Conservation (phyloP, 1,140 invertebrate species). For the Stenopsyche tienmushanensis region DNA sequence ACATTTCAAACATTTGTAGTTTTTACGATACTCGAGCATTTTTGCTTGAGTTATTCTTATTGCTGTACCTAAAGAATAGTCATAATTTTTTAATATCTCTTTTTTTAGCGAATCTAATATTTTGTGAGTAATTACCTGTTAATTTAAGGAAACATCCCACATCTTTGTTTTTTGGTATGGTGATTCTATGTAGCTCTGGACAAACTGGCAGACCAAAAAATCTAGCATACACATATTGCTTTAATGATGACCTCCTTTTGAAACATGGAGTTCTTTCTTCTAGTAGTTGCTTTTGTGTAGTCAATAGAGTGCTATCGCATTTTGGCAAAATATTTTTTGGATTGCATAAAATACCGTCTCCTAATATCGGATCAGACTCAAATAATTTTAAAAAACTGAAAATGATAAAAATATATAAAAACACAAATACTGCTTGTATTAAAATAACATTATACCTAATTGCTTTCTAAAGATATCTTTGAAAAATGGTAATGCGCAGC, state of each 20-base stretch:
- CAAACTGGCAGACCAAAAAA: slow-evolving; percentile 60
- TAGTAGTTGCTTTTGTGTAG: slow-evolving; percentile 61
- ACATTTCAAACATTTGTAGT: slow-evolving; percentile 78
- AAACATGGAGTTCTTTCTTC: slow-evolving; percentile 48
- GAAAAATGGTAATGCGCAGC: background rate
- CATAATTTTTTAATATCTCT: slow-evolving; percentile 3
- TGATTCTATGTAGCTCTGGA: slow-evolving; percentile 59
- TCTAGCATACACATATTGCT: slow-evolving; percentile 67
- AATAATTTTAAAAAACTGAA: slow-evolving; percentile 53
- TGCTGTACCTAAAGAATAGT: slow-evolving; percentile 65
- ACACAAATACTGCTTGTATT: too few species aligned
- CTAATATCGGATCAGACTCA: slow-evolving; percentile 52
- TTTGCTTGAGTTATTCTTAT: slow-evolving; percentile 73
- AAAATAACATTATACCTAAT: background rate
- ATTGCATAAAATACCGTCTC: slow-evolving; percentile 51
- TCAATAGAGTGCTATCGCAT: slow-evolving; percentile 63
- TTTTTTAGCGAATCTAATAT: too few species aligned
- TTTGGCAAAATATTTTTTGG: slow-evolving; percentile 52
- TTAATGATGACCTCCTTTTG: slow-evolving; percentile 52
- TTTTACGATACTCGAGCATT: slow-evolving; percentile 73
- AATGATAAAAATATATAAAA: slow-evolving; percentile 10
- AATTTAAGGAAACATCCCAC: slow-evolving; percentile 66
- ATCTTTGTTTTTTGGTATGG: slow-evolving; percentile 67
- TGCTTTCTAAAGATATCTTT: background rate
- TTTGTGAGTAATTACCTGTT: slow-evolving; percentile 48